phyloP scores from a whole-genome alignment of 2,113 vertebrate species.

The Calonectris borealis region DNA sequence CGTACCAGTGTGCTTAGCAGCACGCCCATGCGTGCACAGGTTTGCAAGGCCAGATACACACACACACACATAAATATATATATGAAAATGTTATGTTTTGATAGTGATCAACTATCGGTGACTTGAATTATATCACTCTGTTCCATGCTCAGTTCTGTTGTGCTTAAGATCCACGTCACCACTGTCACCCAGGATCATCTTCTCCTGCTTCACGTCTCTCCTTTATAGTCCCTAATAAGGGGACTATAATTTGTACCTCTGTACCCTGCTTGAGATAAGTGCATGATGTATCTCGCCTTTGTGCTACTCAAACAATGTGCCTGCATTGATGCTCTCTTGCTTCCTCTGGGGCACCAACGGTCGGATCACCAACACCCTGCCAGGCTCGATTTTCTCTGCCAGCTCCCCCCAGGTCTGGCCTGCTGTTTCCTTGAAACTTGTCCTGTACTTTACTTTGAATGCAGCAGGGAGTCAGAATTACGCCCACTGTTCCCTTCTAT shows the following conservation, averaged over 20 bases:
- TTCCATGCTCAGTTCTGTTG: not conserved
- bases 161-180: not conserved
- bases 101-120: accelerated
- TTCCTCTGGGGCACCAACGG: not conserved
- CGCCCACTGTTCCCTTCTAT: constrained; percentile 66
- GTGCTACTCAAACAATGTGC: not conserved
- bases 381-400: not conserved
- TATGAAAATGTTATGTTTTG: not conserved
- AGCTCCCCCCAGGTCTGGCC: not conserved
- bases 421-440: constrained; percentile 20
- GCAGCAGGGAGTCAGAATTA: constrained; percentile 54
- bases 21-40: accelerated
- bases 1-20: accelerated
- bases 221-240: not conserved
- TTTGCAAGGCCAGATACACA: not conserved
- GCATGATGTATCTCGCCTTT: accelerated
- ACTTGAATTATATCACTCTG: not conserved
- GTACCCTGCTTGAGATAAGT: accelerated
- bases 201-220: not conserved
- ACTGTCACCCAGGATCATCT: not conserved
- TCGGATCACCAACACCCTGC: not conserved
- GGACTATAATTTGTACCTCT: not conserved
- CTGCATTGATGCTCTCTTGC: not conserved
- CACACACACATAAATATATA: accelerated
- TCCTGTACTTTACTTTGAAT: constrained; percentile 53